Base-by-base conservation (phyloP, 2,797 vertebrate genomes). In the Lacerta bilineata region DNA sequence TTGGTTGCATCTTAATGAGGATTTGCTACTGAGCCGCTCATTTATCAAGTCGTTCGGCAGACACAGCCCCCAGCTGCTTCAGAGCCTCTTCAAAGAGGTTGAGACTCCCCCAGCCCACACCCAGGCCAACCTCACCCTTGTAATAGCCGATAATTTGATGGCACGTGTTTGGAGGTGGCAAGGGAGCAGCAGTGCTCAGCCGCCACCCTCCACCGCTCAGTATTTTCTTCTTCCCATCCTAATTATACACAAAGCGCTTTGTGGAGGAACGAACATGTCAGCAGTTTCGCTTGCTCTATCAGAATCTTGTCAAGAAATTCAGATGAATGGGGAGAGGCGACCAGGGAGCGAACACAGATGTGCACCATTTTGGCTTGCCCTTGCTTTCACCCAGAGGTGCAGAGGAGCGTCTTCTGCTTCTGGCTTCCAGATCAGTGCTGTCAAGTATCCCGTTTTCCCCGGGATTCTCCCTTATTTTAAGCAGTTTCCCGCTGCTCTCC, bases 1-100 rank as follows among this genome's bases (percentile, higher is more conserved):
- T 11, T 5, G 33, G n/a, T 13, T 46, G 61, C 85, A 59, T 87
- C 33, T 61, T 87, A 80, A 80, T 80, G 78, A 80, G 64, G 61
- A 66, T 61, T 1, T 9, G 6, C 46, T 6, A 8, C 33, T 6
- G 78, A 33, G 78, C 25, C 17, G 8, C 68, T 55, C 13, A 5
- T 43, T 41, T 13, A 20, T 36, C 66, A 17, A 29, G 33, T 3
- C 8, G 1, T 68, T 27, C 23, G 1, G 8, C 10, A 8, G 11
- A 78, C 5, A 25, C 29, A 39, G 27, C 76, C 20, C 3, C 18
- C 69, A 80, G 77, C 33, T 7, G 76, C 7, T 11, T 0, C 36
- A 13, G 79, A 81, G 68, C 68, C 68, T 41, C 68, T 33, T 33
- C 68, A n/a, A 43, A 74, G 33, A n/a, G 18, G 20, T n/a, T 8